Percentiles rank a stretch among this genome's conserved stretches.
Conservation (phyloP, 2,888 invertebrate genomes). For the Drosophila recens region DNA sequence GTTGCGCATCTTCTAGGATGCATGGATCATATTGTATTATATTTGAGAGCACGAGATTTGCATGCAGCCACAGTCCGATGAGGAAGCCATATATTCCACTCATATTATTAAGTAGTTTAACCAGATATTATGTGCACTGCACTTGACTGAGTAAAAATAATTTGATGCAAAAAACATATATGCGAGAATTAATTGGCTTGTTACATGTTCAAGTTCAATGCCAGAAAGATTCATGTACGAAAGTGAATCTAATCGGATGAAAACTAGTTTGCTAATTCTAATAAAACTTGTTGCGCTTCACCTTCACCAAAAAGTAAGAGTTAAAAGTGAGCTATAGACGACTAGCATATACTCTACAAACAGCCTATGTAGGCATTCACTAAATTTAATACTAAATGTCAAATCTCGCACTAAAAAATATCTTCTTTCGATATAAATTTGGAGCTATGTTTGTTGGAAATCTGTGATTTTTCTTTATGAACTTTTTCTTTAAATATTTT, state of each 20-base stretch:
- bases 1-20: conserved; percentile 41
- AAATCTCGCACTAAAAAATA: background rate
- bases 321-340: background rate
- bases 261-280: conserved; percentile 32
- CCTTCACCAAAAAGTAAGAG: conserved; percentile 2
- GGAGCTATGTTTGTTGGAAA: no score
- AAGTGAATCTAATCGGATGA: conserved; percentile 10
- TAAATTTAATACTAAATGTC: background rate
- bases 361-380: background rate
- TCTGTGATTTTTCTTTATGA: no score
- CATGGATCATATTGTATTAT: conserved; percentile 20
- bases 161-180: background rate
- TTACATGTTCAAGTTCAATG: conserved; percentile 35
- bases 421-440: no score
- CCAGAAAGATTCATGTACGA: background rate
- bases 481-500: no score
- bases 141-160: background rate
- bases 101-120: conserved; percentile 20
- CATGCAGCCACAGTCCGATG: conserved; percentile 22
- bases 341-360: background rate
- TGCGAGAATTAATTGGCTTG: conserved; percentile 16
- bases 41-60: conserved; percentile 9
- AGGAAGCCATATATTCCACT: conserved; percentile 19
- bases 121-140: background rate
- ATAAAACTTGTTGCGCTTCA: conserved; percentile 3